Base-by-base conservation (phyloP, 2,888 invertebrate species). In the Argyresthia goedartella region DNA sequence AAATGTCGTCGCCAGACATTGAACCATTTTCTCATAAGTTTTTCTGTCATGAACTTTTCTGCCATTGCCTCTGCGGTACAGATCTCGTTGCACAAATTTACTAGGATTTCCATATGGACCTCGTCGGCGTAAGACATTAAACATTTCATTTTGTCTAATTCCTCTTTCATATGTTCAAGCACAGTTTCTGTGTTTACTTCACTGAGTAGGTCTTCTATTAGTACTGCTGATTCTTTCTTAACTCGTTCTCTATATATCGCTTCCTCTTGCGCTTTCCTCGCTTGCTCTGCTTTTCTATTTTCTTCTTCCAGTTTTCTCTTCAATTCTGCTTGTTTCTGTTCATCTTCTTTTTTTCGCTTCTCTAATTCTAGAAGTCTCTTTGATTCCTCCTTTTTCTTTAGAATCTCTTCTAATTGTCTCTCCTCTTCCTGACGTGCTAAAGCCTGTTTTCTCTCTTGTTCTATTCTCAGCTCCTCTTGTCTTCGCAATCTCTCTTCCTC, bases 11-110 rank as follows among this genome's bases (percentile, higher is more conserved):
- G 74, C 87, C 87, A 88, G 44, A 76, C 58, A 57, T 60, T 42
- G 58, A 75, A 81, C 76, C 76, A 87, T 65, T 80, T 85, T 50
- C 61, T 75, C 71, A 71, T 76, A 52, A 80, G 58, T 59, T 68
- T 79, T 46, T 68, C 63, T 1, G 71, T 76, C 59, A 70, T 67
- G 58, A 73, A 73, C 56, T 66, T 60, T 61, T 81, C 85, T 3
- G 79, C 80, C 60, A 72, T 76, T 57, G 84, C 65, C 73, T 84
- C 86, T 16, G 65, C 62, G 34, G 60, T 50, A 54, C 76, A 73
- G 25, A 82, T 73, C 60, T 84, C 80, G 53, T 64, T 62, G 54
- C 71, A 68, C 16, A 85, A 52, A 55, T 81, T 76, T 6, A 53
- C 53, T 25, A 76, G 56, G 42, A 85, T 63, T 57, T 79, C 74